Evolutionary conservation across 2,797 vertebrate genomes (phyloP).

Genomic region (Dallia pectoralis): DNA sequence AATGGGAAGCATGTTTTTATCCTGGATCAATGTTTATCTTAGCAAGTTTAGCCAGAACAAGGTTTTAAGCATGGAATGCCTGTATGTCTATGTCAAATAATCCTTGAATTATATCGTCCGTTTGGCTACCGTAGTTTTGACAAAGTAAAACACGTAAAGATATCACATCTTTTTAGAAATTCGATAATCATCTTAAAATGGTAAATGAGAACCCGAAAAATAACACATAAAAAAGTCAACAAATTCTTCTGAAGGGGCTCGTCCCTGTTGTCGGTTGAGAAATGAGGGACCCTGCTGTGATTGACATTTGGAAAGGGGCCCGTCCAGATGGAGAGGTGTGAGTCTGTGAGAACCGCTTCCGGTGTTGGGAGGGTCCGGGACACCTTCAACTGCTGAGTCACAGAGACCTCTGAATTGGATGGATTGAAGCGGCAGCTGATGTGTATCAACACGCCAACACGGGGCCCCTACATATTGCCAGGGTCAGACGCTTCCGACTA

Average conservation of each 20-base stretch:
- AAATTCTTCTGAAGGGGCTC: neutral
- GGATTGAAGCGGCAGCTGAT: conserved; percentile 51
- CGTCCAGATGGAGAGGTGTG: conserved; percentile 73
- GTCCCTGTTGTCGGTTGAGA: neutral
- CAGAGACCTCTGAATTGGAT: conserved; percentile 47
- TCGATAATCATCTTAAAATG: conserved; percentile 20
- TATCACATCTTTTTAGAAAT: too few species aligned
- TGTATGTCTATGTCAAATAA: neutral
- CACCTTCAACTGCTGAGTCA: conserved; percentile 57
- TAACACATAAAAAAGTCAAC: neutral
- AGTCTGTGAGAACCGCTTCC: conserved; percentile 61
- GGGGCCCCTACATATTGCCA: conserved; percentile 3
- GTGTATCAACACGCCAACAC: conserved; percentile 43
- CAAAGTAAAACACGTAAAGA: neutral
- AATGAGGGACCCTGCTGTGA: conserved; percentile 60
- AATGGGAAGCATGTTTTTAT: neutral
- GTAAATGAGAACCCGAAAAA: neutral
- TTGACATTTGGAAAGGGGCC: conserved; percentile 58
- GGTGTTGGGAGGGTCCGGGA: conserved; percentile 9
- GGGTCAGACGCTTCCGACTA: neutral
- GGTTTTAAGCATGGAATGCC: neutral
- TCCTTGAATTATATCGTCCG: neutral
- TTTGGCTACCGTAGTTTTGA: neutral
- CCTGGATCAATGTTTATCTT: neutral
- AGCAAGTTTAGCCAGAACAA: neutral